These are phyloP conservation scores for Mythimna loreyi DNA, from an alignment of 2,888 invertebrate genomes.

Conservation along the genomic window DNA sequence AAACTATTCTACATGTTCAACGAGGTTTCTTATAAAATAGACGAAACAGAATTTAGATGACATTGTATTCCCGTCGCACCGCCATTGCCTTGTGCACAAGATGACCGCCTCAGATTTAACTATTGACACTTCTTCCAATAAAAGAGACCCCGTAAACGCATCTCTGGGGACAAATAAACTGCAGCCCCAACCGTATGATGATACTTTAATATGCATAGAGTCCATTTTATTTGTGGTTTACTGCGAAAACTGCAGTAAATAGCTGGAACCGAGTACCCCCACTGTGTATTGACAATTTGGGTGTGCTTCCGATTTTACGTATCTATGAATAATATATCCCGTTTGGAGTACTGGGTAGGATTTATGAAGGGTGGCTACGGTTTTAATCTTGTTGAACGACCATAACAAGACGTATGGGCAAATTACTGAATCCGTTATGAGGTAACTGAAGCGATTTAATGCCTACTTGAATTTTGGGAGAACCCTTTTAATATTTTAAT, in stretches of 20 bases:
- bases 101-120: constrained; percentile 80
- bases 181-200: constrained; percentile 84
- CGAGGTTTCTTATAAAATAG: too few relatives aligned
- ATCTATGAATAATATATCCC: constrained; percentile 87
- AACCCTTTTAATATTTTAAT: constrained; percentile 82
- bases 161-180: constrained; percentile 84
- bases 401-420: constrained; percentile 89
- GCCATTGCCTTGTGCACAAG: constrained; percentile 32
- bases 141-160: constrained; percentile 81
- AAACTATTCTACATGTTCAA: too few relatives aligned
- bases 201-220: constrained; percentile 89
- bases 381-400: constrained; percentile 89
- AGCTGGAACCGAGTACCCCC: constrained; percentile 61
- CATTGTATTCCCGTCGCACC: constrained; percentile 5
- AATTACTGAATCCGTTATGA: constrained; percentile 89
- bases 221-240: constrained; percentile 87
- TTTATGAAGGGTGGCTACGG: constrained; percentile 88
- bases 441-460: constrained; percentile 84
- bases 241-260: constrained; percentile 78
- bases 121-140: constrained; percentile 85
- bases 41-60: not conserved
- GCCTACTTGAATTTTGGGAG: constrained; percentile 82
- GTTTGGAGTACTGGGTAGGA: constrained; percentile 82
- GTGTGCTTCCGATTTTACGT: constrained; percentile 82
- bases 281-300: constrained; percentile 81